These are phyloP conservation scores for Pangasianodon gigas DNA, from an alignment of 2,113 vertebrate species.

Conservation along the genomic window DNA sequence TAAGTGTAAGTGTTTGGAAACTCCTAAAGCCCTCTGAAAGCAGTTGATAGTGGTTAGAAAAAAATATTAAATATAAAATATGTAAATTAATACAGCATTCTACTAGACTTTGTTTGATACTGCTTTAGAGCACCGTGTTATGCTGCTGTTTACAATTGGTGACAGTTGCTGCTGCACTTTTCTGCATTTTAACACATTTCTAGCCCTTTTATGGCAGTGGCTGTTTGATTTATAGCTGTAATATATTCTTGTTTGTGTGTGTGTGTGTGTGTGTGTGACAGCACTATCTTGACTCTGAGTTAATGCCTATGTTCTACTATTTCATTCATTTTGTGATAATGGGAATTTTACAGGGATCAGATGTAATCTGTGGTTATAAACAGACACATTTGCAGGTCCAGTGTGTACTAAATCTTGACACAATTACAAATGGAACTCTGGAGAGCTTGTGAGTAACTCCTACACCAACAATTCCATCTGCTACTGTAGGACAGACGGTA, in stretches of 20 bases:
- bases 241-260: background rate
- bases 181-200: background rate
- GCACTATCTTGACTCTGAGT: background rate
- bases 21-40: background rate
- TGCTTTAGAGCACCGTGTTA: background rate
- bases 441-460: background rate
- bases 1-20: background rate
- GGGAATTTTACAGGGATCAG: background rate
- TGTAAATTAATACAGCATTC: background rate
- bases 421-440: background rate
- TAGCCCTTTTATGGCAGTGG: background rate
- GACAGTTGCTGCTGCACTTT: background rate
- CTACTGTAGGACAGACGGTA: background rate
- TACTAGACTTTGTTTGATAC: background rate
- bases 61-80: background rate
- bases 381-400: background rate
- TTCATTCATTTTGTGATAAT: background rate
- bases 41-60: too few relatives aligned
- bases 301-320: background rate
- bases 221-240: slow-evolving; percentile 7
- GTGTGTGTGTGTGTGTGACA: background rate
- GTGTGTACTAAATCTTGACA: too few relatives aligned
- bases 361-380: background rate
- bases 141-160: background rate
- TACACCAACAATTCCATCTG: background rate